These are phyloP conservation scores for Pinna nobilis DNA, from an alignment of 1,140 invertebrate species.

Conservation along the genomic window DNA sequence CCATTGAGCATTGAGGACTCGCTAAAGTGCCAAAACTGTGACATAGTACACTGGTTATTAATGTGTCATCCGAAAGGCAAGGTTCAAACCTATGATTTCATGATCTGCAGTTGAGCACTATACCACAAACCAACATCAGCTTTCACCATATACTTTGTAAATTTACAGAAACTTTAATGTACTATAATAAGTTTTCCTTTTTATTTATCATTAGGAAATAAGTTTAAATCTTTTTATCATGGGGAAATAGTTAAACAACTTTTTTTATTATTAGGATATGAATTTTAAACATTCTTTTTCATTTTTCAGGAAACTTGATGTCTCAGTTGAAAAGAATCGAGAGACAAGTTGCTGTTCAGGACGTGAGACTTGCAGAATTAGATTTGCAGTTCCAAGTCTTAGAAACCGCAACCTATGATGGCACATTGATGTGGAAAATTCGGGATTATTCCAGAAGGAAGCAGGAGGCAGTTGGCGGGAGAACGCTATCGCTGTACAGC, in stretches of 20 bases:
- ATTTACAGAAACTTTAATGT: background rate
- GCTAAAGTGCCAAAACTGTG: too few relatives aligned
- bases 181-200: background rate
- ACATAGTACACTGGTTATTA: too few relatives aligned
- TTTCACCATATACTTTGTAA: background rate
- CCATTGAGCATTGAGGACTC: too few relatives aligned
- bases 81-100: too few relatives aligned
- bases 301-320: slow-evolving; percentile 11
- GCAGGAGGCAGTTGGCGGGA: slow-evolving; percentile 60
- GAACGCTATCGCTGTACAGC: slow-evolving; percentile 65
- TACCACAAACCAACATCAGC: background rate
- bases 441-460: slow-evolving; percentile 55
- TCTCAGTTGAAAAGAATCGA: slow-evolving; percentile 23
- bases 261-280: background rate
- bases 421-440: slow-evolving; percentile 68
- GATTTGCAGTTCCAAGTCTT: slow-evolving; percentile 59
- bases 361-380: slow-evolving; percentile 56
- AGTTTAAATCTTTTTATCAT: background rate
- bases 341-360: slow-evolving; percentile 53
- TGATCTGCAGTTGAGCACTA: background rate
- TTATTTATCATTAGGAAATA: too few relatives aligned
- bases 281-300: background rate
- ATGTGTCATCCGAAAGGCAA: too few relatives aligned
- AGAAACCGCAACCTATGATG: slow-evolving; percentile 62
- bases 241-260: background rate